These are phyloP conservation scores for Subanguina moxae DNA, from an alignment of 1,140 invertebrate species.

Conservation along the genomic window DNA sequence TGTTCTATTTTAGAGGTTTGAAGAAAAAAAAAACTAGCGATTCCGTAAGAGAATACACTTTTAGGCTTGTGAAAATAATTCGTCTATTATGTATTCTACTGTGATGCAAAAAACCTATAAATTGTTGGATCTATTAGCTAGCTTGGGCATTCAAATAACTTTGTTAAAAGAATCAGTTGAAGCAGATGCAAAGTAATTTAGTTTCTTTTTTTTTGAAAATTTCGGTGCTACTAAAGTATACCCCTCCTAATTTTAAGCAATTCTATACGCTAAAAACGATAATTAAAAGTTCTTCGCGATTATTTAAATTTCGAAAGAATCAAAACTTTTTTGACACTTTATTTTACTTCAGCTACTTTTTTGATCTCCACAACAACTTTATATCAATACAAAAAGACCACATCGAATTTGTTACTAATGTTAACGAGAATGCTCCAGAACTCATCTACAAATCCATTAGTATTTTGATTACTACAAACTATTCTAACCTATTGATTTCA, in stretches of 20 bases:
- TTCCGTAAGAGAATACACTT: too few species aligned
- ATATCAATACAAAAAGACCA: neutral
- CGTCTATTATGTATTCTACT: neutral
- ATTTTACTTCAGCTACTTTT: neutral
- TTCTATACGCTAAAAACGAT: too few species aligned
- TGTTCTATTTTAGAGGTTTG: slow-evolving; percentile 23
- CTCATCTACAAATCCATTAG: too few species aligned
- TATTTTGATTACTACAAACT: too few species aligned
- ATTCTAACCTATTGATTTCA: too few species aligned
- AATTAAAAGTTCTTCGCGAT: too few species aligned
- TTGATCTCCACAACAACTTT: slow-evolving; percentile 4
- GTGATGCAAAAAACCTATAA: neutral
- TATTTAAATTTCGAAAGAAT: too few species aligned
- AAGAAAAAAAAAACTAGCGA: neutral
- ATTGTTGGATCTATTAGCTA: neutral
- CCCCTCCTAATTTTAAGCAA: too few species aligned
- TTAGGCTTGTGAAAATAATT: too few species aligned
- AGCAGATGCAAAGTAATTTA: neutral
- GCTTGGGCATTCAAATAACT: neutral
- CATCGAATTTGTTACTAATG: neutral
- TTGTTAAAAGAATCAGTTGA: neutral
- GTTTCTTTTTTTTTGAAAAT: neutral
- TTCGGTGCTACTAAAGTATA: too few species aligned
- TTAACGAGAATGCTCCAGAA: too few species aligned
- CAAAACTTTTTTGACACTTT: too few species aligned